Conservation (phyloP, 2,797 vertebrate species). For the Melanotaenia pygmaea region DNA sequence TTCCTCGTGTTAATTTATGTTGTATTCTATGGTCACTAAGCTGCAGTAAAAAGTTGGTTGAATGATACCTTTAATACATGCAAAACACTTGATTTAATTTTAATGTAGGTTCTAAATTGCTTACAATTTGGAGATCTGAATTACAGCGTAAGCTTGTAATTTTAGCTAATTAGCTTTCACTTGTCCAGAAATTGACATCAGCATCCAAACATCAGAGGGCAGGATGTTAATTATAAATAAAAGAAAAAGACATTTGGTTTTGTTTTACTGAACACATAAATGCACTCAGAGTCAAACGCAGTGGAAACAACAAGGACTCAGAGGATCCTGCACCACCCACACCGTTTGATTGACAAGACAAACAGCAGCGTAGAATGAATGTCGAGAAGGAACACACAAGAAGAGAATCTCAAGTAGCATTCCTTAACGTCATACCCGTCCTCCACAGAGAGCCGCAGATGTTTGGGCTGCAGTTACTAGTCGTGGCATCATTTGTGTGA, state of each 20-base stretch:
- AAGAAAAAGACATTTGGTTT: not conserved
- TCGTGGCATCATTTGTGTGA: constrained; percentile 22
- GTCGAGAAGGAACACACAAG: not conserved
- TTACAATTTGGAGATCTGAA: not conserved
- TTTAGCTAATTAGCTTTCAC: not conserved
- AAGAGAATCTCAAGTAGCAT: not conserved
- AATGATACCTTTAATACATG: too few species aligned
- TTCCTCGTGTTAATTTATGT: too few species aligned
- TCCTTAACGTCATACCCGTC: not conserved
- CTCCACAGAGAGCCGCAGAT: constrained; percentile 18
- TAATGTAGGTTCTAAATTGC: too few species aligned
- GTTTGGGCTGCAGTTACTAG: constrained; percentile 18
- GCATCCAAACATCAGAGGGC: not conserved
- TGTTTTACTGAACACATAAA: not conserved
- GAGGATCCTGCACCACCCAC: too few species aligned
- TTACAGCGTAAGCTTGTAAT: not conserved
- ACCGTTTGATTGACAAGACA: too few species aligned
- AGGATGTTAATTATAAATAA: not conserved
- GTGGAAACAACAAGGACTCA: constrained; percentile 3
- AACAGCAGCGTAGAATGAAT: not conserved
- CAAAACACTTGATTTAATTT: too few species aligned
- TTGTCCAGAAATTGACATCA: too few species aligned
- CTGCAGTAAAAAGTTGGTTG: too few species aligned
- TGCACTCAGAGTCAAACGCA: constrained; percentile 1
- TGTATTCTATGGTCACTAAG: too few species aligned